Base-by-base conservation (phyloP, 2,888 invertebrate species). In the Dicycla oo region DNA sequence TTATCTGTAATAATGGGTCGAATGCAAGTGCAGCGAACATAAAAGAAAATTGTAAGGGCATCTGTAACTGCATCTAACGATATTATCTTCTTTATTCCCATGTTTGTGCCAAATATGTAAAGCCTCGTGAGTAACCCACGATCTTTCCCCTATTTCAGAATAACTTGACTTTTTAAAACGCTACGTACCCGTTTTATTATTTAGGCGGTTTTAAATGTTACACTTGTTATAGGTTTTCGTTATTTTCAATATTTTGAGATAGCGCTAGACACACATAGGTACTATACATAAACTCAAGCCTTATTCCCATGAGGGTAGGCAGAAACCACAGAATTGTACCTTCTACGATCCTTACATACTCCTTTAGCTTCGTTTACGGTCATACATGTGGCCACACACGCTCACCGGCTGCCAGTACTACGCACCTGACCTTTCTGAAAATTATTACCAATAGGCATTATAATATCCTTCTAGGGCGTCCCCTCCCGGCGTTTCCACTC, bases 101-200 rank as follows among this genome's bases (percentile, higher is more conserved):
- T 23, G 34, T 70, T 58, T 43, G 30, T 70, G 70, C 49, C 57
- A 70, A 70, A 70, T 49, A 57, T 43, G 6, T 34, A 43, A 43
- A 69, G 57, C 40, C 57, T 43, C 11, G 5, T 5, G 15, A 38
- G 26, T 45, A 45, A 53, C 43, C 43, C 38, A 71, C 23, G 58
- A 45, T 58, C 8, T 38, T 45, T 15, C 20, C 45, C 26, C 26
- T 26, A 38, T 56, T 69, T 38, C 38, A 56, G n/a, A 60, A 60
- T 38, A 72, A 71, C 34, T 38, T 51, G 13, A 26, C 43, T 45
- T 45, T 69, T 56, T 70, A 47, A 47, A 66, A 18, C 10, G 26
- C 23, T 18, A 65, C 23, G 51, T 11, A 13, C 8, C 4, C 38
- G 7, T 26, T 26, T 5, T 47, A 23, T 20, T 49, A 30, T 30